Evolutionary conservation across 1,140 invertebrate species (phyloP).

Genomic region (Drosophila santomea): DNA sequence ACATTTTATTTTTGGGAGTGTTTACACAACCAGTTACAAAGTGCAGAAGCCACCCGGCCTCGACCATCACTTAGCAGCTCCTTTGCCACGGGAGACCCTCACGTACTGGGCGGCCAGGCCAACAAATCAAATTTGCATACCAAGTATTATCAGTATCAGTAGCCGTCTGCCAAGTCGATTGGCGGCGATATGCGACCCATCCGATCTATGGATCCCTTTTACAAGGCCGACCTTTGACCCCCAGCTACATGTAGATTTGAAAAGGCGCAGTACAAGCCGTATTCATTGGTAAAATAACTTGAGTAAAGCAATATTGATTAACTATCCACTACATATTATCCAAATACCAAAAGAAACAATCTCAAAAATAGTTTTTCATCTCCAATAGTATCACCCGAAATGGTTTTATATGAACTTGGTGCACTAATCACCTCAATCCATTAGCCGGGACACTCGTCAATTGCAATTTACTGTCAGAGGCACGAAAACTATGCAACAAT

Average conservation of each 20-base stretch:
- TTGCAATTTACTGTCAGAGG: conserved; percentile 51
- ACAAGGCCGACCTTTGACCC: conserved; percentile 5
- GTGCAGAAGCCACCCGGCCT: conserved; percentile 71
- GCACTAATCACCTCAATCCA: conserved; percentile 30
- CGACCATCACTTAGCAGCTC: conserved; percentile 20
- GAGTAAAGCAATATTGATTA: too few relatives aligned
- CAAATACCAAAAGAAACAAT: too few relatives aligned
- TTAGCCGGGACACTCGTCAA: conserved; percentile 52
- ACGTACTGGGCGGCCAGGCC: conserved; percentile 50
- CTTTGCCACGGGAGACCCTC: conserved; percentile 39
- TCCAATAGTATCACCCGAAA: not conserved
- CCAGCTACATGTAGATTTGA: not conserved
- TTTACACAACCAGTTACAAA: conserved; percentile 83
- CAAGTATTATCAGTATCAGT: conserved; percentile 77
- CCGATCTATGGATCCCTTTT: not conserved
- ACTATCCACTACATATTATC: too few relatives aligned
- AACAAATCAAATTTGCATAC: conserved; percentile 83
- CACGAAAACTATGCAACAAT: conserved; percentile 69
- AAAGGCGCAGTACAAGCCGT: not conserved
- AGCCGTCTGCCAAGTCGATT: conserved; percentile 2
- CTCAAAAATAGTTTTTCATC: not conserved
- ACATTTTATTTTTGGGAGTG: conserved; percentile 49
- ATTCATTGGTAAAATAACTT: not conserved
- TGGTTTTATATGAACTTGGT: not conserved
- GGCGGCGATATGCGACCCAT: conserved; percentile 9